phyloP scores from a whole-genome alignment of 2,113 vertebrate genomes.

The Trachemys scripta region DNA sequence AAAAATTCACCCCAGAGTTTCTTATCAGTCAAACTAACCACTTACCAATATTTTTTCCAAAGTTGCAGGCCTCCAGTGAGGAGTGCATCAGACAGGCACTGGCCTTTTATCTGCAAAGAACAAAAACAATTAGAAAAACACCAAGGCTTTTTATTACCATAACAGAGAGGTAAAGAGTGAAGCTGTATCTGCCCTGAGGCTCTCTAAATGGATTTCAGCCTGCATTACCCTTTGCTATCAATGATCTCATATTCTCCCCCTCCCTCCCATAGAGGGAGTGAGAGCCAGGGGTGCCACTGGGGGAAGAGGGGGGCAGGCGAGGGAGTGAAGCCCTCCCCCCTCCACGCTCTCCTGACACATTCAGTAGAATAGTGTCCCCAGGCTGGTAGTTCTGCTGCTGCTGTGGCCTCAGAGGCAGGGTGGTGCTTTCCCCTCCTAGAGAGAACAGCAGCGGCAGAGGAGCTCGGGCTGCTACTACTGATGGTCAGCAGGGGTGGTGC shows the following conservation, averaged over 20 bases:
- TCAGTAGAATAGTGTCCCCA: background rate
- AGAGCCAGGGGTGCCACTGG: background rate
- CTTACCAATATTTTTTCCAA: background rate
- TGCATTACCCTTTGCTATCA: background rate
- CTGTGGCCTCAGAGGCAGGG: background rate
- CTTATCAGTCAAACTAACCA: background rate
- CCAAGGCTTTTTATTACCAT: background rate
- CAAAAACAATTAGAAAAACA: too few relatives aligned
- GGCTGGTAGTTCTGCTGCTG: background rate
- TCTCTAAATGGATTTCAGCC: background rate
- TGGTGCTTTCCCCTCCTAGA: background rate
- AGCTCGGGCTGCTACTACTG: background rate
- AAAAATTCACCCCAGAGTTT: background rate
- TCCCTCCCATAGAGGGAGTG: background rate
- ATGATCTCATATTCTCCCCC: background rate
- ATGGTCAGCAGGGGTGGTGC: background rate
- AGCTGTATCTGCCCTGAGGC: background rate
- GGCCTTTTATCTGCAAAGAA: background rate
- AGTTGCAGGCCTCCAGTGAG: background rate
- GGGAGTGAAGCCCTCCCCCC: too few relatives aligned
- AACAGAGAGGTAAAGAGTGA: background rate
- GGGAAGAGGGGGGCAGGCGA: too few relatives aligned
- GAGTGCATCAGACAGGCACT: background rate
- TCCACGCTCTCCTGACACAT: background rate
- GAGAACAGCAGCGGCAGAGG: too few relatives aligned